Evolutionary conservation across 2,797 vertebrate species (phyloP).

Genomic region (Prunella strophiata): DNA sequence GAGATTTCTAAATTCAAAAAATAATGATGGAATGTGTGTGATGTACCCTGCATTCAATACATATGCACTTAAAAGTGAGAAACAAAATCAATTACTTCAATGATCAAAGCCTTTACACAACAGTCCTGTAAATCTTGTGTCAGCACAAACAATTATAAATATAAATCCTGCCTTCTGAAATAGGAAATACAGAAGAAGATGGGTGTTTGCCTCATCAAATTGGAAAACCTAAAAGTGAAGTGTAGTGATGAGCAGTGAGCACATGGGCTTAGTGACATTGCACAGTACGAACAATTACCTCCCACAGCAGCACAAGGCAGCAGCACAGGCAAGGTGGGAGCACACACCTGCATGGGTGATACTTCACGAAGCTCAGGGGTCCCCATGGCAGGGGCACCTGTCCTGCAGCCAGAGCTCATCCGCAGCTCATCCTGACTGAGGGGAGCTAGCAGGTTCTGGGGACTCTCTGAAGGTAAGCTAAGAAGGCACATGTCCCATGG

Average conservation of each 20-base stretch:
- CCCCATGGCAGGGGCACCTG: not conserved
- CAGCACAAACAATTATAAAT: not conserved
- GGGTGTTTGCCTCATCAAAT: not conserved
- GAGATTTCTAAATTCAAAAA: not conserved
- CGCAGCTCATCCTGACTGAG: not conserved
- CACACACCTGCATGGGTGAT: accelerated
- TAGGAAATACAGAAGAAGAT: accelerated
- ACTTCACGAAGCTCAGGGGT: accelerated
- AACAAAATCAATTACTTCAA: not conserved
- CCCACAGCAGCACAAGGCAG: not conserved
- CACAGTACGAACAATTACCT: not conserved
- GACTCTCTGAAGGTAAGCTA: not conserved
- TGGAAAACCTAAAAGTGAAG: not conserved
- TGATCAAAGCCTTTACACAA: not conserved
- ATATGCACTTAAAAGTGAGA: not conserved
- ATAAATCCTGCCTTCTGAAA: not conserved
- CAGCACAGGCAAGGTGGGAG: not conserved
- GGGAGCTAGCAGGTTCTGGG: not conserved
- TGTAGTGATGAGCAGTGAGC: not conserved
- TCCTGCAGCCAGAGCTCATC: not conserved
- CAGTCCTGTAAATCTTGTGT: not conserved
- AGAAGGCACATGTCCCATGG: accelerated
- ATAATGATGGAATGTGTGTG: not conserved
- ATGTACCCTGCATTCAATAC: not conserved
- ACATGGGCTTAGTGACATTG: not conserved